Base-by-base conservation (phyloP, 2,797 vertebrate species). In the Sebastes taczanowskii region DNA sequence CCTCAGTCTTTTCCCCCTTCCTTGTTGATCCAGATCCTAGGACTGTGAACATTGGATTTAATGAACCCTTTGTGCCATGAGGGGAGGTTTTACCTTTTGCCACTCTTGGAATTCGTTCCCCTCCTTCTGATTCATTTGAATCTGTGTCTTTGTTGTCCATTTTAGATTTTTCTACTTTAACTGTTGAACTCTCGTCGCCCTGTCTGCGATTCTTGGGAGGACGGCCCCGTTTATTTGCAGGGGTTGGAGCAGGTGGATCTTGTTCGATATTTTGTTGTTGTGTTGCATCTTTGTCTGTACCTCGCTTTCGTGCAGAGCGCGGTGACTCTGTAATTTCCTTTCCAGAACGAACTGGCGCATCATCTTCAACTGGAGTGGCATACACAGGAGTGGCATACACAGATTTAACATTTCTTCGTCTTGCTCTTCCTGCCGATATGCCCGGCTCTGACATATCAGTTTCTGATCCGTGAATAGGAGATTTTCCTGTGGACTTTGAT, bases 381-480 rank as follows among this genome's bases (percentile, higher is more conserved):
- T 99, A 99, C 56, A 99, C 96, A 0, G 96, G 97, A 63, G 97
- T 99, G 4, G 98, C 97, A 25, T 99, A 99, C 55, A 99, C 96
- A 0, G 98, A 99, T 85, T 96, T 96, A 1, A 99, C 99, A 1
- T 99, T 99, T 86, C 97, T 95, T 77, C 98, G 96, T 82, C 98
- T 96, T 6, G 97, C 96, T 84, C 99, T 95, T 49, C 96, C 91
- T 6, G 97, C 79, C 0, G 97, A 96, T 90, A 97, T 88, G 76
- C 96, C 97, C 5, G 96, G 97, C 88, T 99, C 98, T 0, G 94
- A 88, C 0, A 87, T 92, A 32, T 99, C 98, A 0, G 94, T 88
- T 62, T 99, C 99, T 4, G 93, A 84, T 3, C 95, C 95, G 60
- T 97, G 95, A 84, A 96, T 96, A 0, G 97, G 97, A 75, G 98